Percentiles rank a stretch among this genome's conserved stretches.
Conservation (phyloP, 2,797 vertebrate genomes). For the Anguilla obscura region DNA sequence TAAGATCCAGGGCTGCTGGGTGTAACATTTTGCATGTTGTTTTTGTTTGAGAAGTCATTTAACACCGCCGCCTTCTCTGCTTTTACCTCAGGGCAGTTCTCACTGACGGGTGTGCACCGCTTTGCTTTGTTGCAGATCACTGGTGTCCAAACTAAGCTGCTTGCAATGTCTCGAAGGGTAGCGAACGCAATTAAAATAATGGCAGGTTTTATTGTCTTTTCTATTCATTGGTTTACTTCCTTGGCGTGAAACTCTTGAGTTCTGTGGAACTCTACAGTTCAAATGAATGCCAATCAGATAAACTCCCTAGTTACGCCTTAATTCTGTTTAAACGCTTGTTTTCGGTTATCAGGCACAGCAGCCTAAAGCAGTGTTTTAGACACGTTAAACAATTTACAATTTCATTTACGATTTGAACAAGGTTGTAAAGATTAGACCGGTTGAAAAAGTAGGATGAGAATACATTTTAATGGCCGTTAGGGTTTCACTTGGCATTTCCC, state of each 20-base stretch:
- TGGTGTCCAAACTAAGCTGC: neutral
- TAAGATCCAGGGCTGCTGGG: neutral
- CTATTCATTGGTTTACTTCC: conserved; percentile 6
- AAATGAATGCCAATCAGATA: neutral
- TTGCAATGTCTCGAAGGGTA: neutral
- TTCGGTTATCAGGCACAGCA: neutral
- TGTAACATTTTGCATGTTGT: neutral
- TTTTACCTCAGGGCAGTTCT: neutral
- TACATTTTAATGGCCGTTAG: neutral
- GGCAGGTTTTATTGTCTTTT: neutral
- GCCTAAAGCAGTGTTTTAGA: neutral
- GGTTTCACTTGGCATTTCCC: conserved; percentile 1
- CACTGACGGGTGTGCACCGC: neutral
- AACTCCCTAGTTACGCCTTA: neutral
- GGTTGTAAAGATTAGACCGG: neutral
- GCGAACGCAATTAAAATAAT: neutral
- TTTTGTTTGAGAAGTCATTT: neutral
- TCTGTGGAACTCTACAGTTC: neutral
- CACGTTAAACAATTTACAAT: neutral
- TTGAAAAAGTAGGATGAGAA: neutral
- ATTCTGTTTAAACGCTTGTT: neutral
- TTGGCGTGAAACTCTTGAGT: conserved; percentile 32
- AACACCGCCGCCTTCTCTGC: neutral
- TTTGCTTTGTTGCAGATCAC: neutral
- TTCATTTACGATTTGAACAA: no score